These are phyloP conservation scores for Drosophila villosipedis DNA, from an alignment of 2,888 invertebrate genomes.

Conservation along the genomic window DNA sequence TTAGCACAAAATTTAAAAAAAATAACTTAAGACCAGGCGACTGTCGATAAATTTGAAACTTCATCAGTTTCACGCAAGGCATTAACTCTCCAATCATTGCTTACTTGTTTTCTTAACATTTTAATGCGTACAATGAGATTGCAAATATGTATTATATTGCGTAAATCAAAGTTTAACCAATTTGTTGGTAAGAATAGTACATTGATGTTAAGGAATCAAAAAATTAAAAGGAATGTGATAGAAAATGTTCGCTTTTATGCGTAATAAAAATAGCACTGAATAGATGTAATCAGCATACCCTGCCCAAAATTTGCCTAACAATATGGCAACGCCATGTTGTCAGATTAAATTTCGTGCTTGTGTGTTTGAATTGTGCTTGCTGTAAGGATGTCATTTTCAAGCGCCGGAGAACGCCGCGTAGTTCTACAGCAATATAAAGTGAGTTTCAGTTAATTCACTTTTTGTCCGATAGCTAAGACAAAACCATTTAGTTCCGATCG, in stretches of 20 bases:
- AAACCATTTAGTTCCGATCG: slow-evolving; percentile 38
- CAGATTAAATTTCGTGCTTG: background rate
- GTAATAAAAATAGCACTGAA: background rate
- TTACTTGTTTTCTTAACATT: background rate
- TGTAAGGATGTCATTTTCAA: slow-evolving; percentile 49
- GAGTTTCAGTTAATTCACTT: background rate
- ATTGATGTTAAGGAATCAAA: background rate
- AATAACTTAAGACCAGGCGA: background rate
- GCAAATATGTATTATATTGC: background rate
- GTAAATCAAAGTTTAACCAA: background rate
- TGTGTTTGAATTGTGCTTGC: slow-evolving; percentile 31
- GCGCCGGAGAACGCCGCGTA: slow-evolving; percentile 49
- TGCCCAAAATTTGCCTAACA: background rate
- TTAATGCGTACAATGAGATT: background rate
- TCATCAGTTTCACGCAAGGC: background rate
- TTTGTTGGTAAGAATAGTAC: background rate
- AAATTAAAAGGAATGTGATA: background rate
- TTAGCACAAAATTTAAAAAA: background rate
- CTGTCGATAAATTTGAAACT: background rate
- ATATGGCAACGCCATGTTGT: slow-evolving; percentile 24
- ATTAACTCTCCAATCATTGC: background rate
- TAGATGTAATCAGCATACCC: background rate
- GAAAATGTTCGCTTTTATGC: background rate
- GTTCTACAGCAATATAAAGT: slow-evolving; percentile 58
- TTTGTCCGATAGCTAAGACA: background rate